These are phyloP conservation scores for Aproaerema taeniolella DNA, from an alignment of 2,888 invertebrate genomes.

Conservation along the genomic window DNA sequence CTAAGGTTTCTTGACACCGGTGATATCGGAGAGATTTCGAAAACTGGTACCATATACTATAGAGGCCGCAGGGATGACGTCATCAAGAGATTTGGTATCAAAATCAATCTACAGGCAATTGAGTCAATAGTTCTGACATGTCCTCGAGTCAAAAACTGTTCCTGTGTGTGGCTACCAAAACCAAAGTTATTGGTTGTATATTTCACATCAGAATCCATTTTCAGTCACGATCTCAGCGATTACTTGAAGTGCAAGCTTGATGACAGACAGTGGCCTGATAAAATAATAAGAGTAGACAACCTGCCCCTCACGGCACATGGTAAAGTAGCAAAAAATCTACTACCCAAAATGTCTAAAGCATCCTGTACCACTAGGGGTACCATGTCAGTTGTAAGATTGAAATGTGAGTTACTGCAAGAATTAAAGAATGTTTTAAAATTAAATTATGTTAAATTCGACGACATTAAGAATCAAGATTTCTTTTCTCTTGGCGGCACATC, in stretches of 20 bases:
- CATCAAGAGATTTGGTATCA: constrained; percentile 87
- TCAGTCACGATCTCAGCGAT: constrained; percentile 47
- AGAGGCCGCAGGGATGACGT: constrained; percentile 82
- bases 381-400: too few relatives aligned
- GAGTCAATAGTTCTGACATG: constrained; percentile 66
- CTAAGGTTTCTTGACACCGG: constrained; percentile 78
- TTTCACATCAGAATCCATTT: constrained; percentile 56
- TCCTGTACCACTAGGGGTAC: too few relatives aligned
- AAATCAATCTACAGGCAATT: constrained; percentile 78
- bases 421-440: constrained; percentile 33
- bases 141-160: constrained; percentile 65
- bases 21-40: constrained; percentile 79
- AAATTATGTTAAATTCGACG: constrained; percentile 43
- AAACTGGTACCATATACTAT: constrained; percentile 75
- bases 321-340: constrained; percentile 77
- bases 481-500: constrained; percentile 84
- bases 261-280: constrained; percentile 80
- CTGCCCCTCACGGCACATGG: constrained; percentile 83
- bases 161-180: constrained; percentile 73
- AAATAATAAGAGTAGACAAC: constrained; percentile 74
- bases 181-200: constrained; percentile 69
- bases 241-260: constrained; percentile 63
- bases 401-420: constrained; percentile 42
- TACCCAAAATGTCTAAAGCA: constrained; percentile 46
- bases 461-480: constrained; percentile 68